These are phyloP conservation scores for Cephalopterus ornatus DNA, from an alignment of 2,113 vertebrate genomes.

Conservation along the genomic window DNA sequence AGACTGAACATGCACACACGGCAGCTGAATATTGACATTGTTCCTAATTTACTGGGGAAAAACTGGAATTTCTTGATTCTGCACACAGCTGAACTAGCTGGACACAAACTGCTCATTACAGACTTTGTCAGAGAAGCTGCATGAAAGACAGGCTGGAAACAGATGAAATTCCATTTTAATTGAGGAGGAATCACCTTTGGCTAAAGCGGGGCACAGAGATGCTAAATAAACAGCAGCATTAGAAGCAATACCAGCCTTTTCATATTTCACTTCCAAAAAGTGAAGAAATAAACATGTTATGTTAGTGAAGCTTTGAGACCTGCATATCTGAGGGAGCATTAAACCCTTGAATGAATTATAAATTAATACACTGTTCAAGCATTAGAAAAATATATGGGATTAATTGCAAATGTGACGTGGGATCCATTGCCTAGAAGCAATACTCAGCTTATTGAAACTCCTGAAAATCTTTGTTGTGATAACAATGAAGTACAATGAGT, in stretches of 20 bases:
- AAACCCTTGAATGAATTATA: not conserved
- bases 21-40: not conserved
- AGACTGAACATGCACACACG: not conserved
- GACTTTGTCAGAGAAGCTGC: not conserved
- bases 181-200: not conserved
- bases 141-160: not conserved
- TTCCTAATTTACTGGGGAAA: not conserved
- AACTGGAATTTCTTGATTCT: not conserved
- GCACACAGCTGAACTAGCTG: not conserved
- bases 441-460: not conserved
- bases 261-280: not conserved
- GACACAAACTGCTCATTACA: not conserved
- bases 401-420: not conserved
- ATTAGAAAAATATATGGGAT: not conserved
- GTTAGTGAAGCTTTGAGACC: not conserved
- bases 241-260: not conserved
- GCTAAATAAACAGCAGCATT: not conserved
- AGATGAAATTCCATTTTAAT: not conserved
- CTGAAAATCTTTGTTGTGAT: not conserved
- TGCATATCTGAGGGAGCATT: not conserved
- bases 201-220: not conserved
- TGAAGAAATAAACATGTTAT: not conserved
- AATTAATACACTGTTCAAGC: not conserved
- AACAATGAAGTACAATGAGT: not conserved
- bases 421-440: not conserved